Conservation (phyloP, 2,797 vertebrate genomes). For the Masticophis lateralis region DNA sequence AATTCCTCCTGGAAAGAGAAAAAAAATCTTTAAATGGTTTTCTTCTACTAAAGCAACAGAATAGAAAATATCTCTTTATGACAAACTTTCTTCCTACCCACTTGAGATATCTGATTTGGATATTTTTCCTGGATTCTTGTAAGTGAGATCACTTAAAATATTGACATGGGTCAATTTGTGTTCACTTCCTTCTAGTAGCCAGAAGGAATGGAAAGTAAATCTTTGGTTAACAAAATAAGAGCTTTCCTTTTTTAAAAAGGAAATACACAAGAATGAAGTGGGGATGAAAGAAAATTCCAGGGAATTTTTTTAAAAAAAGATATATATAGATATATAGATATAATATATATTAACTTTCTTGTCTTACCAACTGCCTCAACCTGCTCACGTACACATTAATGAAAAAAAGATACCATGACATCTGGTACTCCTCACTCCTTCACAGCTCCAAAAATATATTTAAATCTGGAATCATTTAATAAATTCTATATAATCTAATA, state of each 20-base stretch:
- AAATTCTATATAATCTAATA: constrained; percentile 78
- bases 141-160: constrained; percentile 64
- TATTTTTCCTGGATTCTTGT: constrained; percentile 59
- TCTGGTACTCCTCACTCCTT: constrained; percentile 68
- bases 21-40: constrained; percentile 64
- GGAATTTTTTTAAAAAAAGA: constrained; percentile 61
- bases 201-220: constrained; percentile 74
- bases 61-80: constrained; percentile 62
- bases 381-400: constrained; percentile 75
- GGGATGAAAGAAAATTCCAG: constrained; percentile 67
- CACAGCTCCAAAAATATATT: constrained; percentile 75
- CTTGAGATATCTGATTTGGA: constrained; percentile 65
- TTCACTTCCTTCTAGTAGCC: constrained; percentile 65
- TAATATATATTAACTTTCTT: constrained; percentile 62
- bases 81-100: constrained; percentile 48
- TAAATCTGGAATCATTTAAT: constrained; percentile 81
- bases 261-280: constrained; percentile 72
- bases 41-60: constrained; percentile 53
- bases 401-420: constrained; percentile 62
- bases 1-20: constrained; percentile 63
- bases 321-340: background rate
- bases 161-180: constrained; percentile 62
- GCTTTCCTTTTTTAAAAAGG: constrained; percentile 75
- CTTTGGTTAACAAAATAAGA: constrained; percentile 82
- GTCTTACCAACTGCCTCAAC: constrained; percentile 74